Conservation (phyloP, 2,888 invertebrate genomes). For the Erebia ligea region DNA sequence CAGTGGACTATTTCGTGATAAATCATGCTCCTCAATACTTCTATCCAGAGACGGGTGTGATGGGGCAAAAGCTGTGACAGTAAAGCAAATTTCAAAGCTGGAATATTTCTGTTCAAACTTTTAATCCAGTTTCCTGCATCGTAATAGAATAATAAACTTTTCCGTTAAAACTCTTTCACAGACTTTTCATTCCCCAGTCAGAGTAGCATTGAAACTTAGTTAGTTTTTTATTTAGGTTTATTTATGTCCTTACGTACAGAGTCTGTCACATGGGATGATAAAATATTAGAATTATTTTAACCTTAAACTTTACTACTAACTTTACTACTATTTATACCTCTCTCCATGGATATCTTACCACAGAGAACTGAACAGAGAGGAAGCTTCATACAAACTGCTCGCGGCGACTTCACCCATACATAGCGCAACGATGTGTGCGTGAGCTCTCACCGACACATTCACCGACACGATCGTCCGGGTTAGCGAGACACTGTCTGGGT, state of each 20-base stretch:
- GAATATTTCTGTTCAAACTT: slow-evolving; percentile 35
- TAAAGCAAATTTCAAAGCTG: slow-evolving; percentile 32
- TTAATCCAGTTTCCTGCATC: slow-evolving; percentile 37
- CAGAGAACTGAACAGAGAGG: too few species aligned
- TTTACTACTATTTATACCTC: too few species aligned
- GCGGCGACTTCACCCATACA: too few species aligned
- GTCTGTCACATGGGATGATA: not conserved
- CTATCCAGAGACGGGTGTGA: slow-evolving; percentile 2
- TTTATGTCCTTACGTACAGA: not conserved
- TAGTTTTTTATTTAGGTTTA: slow-evolving; percentile 6
- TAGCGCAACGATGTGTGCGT: too few species aligned
- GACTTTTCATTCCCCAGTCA: slow-evolving; percentile 36
- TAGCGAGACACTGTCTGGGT: too few species aligned
- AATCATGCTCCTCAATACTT: not conserved
- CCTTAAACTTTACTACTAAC: too few species aligned
- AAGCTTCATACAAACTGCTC: too few species aligned
- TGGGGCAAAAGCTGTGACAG: slow-evolving; percentile 8
- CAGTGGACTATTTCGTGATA: too few species aligned
- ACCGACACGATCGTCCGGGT: too few species aligned
- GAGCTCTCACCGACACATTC: too few species aligned
- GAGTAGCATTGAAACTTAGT: slow-evolving; percentile 5
- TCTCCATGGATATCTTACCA: too few species aligned
- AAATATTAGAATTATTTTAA: too few species aligned
- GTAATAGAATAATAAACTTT: slow-evolving; percentile 42
- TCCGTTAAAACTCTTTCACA: slow-evolving; percentile 38